phyloP scores from a whole-genome alignment of 2,888 invertebrate genomes.

The Hemicrepidius hirtus region DNA sequence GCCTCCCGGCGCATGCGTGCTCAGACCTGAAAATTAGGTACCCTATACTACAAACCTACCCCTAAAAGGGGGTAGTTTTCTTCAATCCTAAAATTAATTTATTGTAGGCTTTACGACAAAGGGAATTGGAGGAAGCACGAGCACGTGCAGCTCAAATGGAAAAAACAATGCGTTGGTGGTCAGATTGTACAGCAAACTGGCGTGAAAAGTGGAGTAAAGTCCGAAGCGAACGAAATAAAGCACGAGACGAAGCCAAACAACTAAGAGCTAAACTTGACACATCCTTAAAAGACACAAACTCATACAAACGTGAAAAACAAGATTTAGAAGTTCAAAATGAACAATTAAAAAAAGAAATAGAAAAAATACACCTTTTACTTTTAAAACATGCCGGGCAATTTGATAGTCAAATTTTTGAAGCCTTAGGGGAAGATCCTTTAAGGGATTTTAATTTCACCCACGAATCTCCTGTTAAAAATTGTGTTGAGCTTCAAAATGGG shows the following conservation, averaged over 20 bases:
- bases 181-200: conserved; percentile 98
- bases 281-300: conserved; percentile 83
- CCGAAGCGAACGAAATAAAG: conserved; percentile 93
- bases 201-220: conserved; percentile 97
- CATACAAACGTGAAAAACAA: conserved; percentile 85
- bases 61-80: too few relatives aligned
- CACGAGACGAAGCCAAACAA: conserved; percentile 91
- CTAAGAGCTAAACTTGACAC: conserved; percentile 87
- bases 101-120: conserved; percentile 76
- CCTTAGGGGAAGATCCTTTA: conserved; percentile 72
- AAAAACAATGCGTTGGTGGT: conserved; percentile 99
- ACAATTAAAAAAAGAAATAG: conserved; percentile 86
- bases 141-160: conserved; percentile 98
- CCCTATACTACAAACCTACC: too few relatives aligned
- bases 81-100: neutral
- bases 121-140: conserved; percentile 95
- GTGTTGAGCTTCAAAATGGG: conserved; percentile 63
- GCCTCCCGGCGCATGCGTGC: too few relatives aligned
- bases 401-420: conserved; percentile 75
- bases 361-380: conserved; percentile 81
- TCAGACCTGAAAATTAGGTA: too few relatives aligned
- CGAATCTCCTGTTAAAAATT: conserved; percentile 64
- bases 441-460: conserved; percentile 69
- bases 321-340: conserved; percentile 86
- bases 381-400: conserved; percentile 83